Evolutionary conservation across 2,888 invertebrate genomes (phyloP).

Genomic region (Scrobipalpa costella): DNA sequence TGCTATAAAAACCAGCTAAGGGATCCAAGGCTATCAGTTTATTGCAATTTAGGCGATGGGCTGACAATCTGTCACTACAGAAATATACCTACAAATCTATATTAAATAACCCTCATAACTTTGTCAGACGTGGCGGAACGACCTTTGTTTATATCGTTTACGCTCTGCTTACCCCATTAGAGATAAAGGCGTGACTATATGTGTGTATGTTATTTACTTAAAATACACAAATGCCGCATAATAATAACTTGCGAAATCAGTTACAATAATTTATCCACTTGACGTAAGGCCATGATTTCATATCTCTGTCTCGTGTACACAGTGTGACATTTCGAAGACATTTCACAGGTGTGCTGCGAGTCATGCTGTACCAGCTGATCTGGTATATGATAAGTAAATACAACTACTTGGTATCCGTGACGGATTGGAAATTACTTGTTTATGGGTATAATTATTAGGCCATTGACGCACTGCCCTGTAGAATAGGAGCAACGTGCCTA

Average conservation of each 20-base stretch:
- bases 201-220: no score
- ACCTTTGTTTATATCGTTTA: no score
- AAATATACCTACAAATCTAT: no score
- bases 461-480: neutral
- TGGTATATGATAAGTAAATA: conserved; percentile 7
- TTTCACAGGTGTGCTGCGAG: conserved; percentile 23
- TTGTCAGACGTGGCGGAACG: no score
- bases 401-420: neutral
- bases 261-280: neutral
- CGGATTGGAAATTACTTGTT: conserved; percentile 5
- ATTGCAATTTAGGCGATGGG: no score
- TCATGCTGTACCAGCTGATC: conserved; percentile 13
- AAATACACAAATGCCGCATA: no score
- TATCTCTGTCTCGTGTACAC: neutral
- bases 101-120: no score
- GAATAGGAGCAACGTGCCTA: neutral
- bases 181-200: no score
- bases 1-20: no score
- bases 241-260: neutral
- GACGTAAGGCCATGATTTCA: conserved; percentile 21
- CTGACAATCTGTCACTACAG: no score
- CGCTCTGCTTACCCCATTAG: no score
- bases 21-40: no score
- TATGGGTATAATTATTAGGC: neutral
- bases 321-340: conserved; percentile 26